phyloP scores from a whole-genome alignment of 2,888 invertebrate species.

The Sipha maydis region DNA sequence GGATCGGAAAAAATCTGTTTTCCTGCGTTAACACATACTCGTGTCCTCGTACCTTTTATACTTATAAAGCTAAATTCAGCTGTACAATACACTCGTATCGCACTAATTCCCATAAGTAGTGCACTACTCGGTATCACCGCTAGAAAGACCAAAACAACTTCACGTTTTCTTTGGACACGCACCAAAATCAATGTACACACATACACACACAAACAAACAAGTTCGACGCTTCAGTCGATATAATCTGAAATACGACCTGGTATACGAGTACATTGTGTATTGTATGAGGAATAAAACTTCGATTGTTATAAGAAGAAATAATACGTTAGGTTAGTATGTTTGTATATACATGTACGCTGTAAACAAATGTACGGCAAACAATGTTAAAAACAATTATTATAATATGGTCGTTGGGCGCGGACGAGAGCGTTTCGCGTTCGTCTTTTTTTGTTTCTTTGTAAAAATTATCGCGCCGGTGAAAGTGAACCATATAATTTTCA shows the following conservation, averaged over 20 bases:
- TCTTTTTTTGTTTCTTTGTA: conserved; percentile 13
- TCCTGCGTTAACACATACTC: too few species aligned
- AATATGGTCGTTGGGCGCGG: background rate
- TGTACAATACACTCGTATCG: background rate
- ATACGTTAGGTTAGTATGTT: background rate
- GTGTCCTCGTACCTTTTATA: too few species aligned
- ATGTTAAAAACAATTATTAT: background rate
- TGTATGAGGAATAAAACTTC: background rate
- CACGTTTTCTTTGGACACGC: background rate
- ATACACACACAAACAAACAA: background rate
- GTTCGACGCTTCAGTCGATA: background rate
- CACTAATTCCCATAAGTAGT: too few species aligned
- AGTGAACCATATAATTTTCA: conserved; percentile 43
- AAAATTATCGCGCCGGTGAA: conserved; percentile 15
- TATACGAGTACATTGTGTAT: background rate
- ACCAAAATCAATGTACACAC: background rate
- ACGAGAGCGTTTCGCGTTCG: background rate
- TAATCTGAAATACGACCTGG: background rate
- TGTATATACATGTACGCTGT: background rate
- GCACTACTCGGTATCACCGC: background rate
- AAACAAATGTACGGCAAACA: too few species aligned
- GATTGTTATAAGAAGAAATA: background rate
- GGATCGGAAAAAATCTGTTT: too few species aligned
- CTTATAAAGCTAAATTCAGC: too few species aligned
- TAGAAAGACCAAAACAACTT: background rate